Evolutionary conservation across 2,888 invertebrate species (phyloP).

Genomic region (Myathropa florea): DNA sequence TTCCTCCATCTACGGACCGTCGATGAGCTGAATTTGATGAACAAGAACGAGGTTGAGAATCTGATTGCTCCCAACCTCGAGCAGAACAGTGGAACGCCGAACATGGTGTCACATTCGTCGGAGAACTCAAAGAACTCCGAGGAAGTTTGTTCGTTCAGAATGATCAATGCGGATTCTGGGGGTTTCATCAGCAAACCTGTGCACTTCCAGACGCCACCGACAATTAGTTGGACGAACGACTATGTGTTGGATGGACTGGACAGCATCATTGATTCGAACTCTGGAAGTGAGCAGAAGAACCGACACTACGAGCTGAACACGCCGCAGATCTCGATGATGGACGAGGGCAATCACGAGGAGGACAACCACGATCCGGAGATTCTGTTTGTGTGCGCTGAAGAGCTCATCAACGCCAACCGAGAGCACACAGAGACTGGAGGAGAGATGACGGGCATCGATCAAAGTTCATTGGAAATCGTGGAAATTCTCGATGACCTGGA

Average conservation of each 20-base stretch:
- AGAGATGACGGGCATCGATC: slow-evolving; percentile 28
- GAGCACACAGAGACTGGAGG: not conserved
- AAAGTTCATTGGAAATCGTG: slow-evolving; percentile 58
- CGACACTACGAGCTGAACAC: slow-evolving; percentile 74
- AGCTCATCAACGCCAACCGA: slow-evolving; percentile 71
- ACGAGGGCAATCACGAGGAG: slow-evolving; percentile 34
- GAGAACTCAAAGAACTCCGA: slow-evolving; percentile 72
- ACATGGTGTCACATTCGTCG: slow-evolving; percentile 58
- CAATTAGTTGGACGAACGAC: slow-evolving; percentile 67
- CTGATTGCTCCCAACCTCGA: slow-evolving; percentile 78
- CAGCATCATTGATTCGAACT: slow-evolving; percentile 64
- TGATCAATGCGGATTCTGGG: slow-evolving; percentile 43
- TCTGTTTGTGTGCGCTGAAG: slow-evolving; percentile 72
- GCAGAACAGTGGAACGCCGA: slow-evolving; percentile 58
- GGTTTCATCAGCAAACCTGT: slow-evolving; percentile 55
- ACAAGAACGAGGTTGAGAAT: slow-evolving; percentile 79
- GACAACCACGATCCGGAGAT: slow-evolving; percentile 71
- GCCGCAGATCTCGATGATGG: slow-evolving; percentile 74
- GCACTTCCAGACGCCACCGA: slow-evolving; percentile 45
- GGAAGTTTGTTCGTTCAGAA: slow-evolving; percentile 41
- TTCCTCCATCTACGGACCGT: slow-evolving; percentile 79
- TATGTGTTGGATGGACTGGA: slow-evolving; percentile 69
- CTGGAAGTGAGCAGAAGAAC: slow-evolving; percentile 56
- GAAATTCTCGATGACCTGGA: slow-evolving; percentile 70
- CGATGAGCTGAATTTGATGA: slow-evolving; percentile 80